Conservation (phyloP, 2,113 vertebrate species). For the Gavia stellata region DNA sequence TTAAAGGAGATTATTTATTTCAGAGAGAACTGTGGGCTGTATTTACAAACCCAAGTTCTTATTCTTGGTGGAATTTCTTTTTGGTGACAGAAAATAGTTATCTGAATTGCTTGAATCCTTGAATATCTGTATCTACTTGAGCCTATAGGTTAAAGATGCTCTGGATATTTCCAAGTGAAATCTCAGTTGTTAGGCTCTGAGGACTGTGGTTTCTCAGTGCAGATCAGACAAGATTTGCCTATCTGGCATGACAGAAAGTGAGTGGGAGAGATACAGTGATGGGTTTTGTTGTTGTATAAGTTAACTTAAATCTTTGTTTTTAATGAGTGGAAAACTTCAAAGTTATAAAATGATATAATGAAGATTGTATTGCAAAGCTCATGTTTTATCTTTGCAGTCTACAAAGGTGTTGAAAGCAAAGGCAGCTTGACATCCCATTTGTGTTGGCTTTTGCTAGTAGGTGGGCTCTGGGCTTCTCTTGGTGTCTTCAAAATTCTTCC, state of each 20-base stretch:
- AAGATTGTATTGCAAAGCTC: conserved; percentile 2
- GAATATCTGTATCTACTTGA: neutral
- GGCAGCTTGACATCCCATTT: neutral
- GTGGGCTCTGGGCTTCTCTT: neutral
- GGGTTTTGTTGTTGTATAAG: neutral
- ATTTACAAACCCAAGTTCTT: neutral
- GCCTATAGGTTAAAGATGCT: neutral
- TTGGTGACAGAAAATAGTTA: neutral
- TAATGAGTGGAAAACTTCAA: neutral
- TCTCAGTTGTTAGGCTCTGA: neutral
- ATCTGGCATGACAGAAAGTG: neutral
- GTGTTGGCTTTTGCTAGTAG: neutral
- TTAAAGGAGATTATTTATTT: neutral
- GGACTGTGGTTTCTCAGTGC: neutral
- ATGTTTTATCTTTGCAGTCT: neutral
- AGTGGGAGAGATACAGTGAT: neutral
- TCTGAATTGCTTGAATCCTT: neutral
- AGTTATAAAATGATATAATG: neutral
- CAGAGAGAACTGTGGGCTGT: neutral
- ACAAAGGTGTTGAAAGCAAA: neutral
- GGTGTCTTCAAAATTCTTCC: neutral
- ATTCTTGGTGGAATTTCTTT: neutral
- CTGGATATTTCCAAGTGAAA: neutral
- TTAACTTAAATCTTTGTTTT: neutral
- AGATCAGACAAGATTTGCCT: neutral